These are phyloP conservation scores for Girardinichthys multiradiatus DNA, from an alignment of 2,113 vertebrate genomes.

Conservation along the genomic window DNA sequence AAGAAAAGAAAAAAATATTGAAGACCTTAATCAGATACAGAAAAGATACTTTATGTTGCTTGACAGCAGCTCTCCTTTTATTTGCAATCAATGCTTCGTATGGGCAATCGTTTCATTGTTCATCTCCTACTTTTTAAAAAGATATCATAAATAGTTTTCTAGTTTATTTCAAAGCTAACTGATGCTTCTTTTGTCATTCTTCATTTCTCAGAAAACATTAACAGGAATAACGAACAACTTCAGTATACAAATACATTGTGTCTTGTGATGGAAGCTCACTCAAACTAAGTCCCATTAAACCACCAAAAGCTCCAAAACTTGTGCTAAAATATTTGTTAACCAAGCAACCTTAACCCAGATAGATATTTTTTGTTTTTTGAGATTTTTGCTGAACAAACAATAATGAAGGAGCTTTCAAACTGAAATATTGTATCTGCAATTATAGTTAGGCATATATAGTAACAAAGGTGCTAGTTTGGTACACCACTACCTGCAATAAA, in stretches of 20 bases:
- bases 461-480: neutral
- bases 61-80: too few species aligned
- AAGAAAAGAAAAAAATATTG: too few species aligned
- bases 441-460: neutral
- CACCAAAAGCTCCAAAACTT: neutral
- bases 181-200: neutral
- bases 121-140: too few species aligned
- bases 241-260: too few species aligned
- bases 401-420: neutral
- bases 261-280: neutral
- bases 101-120: too few species aligned
- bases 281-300: neutral
- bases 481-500: too few species aligned
- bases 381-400: neutral
- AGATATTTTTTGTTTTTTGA: too few species aligned
- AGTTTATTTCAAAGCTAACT: neutral
- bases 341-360: neutral
- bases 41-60: too few species aligned
- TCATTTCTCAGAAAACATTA: neutral
- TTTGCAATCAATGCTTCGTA: too few species aligned
- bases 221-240: neutral
- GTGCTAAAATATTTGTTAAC: neutral
- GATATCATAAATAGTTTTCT: neutral
- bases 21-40: too few species aligned
- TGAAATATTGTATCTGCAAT: neutral